A percentile compares a stretch with the other conserved stretches of the same genome.
Conservation (phyloP, 2,113 vertebrate genomes). For the Gracilinanus agilis region DNA sequence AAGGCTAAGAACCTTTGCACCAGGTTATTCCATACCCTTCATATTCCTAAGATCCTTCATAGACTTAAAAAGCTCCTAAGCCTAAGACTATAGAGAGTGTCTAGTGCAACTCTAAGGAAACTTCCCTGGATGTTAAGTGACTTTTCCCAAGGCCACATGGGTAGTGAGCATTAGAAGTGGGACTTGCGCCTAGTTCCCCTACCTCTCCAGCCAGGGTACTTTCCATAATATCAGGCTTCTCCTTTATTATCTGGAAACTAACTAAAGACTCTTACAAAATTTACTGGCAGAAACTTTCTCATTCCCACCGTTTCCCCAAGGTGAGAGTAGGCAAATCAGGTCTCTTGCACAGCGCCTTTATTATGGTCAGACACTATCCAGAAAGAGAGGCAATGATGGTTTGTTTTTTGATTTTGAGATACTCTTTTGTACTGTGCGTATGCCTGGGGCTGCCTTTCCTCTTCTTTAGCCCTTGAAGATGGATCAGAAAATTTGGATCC, state of each 20-base stretch:
- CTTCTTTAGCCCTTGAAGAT: slow-evolving; percentile 12
- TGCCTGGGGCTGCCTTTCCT: not conserved
- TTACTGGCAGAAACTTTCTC: not conserved
- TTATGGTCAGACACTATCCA: not conserved
- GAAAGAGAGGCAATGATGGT: not conserved
- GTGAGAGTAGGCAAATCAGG: not conserved
- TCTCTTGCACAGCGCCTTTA: not conserved
- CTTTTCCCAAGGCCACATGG: not conserved
- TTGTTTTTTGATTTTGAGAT: not conserved
- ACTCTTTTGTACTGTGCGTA: slow-evolving; percentile 1
- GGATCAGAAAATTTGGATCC: not conserved
- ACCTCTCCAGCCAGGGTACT: not conserved
- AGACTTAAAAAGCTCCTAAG: not conserved
- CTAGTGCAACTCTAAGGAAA: not conserved
- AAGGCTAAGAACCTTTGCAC: not conserved
- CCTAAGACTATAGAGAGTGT: not conserved
- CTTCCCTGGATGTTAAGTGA: not conserved
- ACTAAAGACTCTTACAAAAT: not conserved
- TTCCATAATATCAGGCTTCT: not conserved
- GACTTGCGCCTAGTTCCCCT: not conserved
- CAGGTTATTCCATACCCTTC: not conserved
- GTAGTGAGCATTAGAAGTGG: not conserved
- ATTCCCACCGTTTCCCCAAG: not conserved
- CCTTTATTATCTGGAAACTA: not conserved
- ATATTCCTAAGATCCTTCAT: not conserved